These are phyloP conservation scores for Rotaria macrura DNA, from an alignment of 2,888 invertebrate genomes.

Conservation along the genomic window DNA sequence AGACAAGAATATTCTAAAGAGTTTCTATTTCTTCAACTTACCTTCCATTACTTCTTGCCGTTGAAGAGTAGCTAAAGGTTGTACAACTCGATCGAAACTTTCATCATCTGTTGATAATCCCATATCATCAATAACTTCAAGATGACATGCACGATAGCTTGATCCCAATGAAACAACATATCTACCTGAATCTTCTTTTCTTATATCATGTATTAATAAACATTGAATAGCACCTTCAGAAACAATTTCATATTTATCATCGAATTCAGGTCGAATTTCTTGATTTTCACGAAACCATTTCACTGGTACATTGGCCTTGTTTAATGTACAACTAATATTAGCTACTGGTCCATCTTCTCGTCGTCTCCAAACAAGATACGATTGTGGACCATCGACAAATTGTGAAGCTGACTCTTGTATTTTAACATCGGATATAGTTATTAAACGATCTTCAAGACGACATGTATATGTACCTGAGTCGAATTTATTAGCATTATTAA, in stretches of 20 bases:
- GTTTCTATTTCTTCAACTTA: background rate
- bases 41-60: slow-evolving; percentile 11
- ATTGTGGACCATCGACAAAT: slow-evolving; percentile 25
- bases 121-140: slow-evolving; percentile 3
- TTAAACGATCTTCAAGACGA: slow-evolving; percentile 24
- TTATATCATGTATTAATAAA: slow-evolving; percentile 22
- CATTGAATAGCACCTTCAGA: slow-evolving; percentile 29
- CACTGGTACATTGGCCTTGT: slow-evolving; percentile 21
- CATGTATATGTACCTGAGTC: slow-evolving; percentile 29
- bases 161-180: slow-evolving; percentile 29
- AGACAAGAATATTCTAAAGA: too few species aligned
- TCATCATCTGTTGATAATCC: background rate
- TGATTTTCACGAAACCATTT: slow-evolving; percentile 32
- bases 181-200: background rate
- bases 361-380: slow-evolving; percentile 17
- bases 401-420: slow-evolving; percentile 10
- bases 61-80: background rate
- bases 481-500: background rate
- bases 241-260: slow-evolving; percentile 31
- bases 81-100: background rate
- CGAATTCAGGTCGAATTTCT: background rate
- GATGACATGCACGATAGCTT: background rate
- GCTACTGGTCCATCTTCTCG: slow-evolving; percentile 21
- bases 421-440: slow-evolving; percentile 26
- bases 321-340: slow-evolving; percentile 25